These are phyloP conservation scores for Lutjanus argentimaculatus DNA, from an alignment of 2,797 vertebrate species.

Conservation along the genomic window DNA sequence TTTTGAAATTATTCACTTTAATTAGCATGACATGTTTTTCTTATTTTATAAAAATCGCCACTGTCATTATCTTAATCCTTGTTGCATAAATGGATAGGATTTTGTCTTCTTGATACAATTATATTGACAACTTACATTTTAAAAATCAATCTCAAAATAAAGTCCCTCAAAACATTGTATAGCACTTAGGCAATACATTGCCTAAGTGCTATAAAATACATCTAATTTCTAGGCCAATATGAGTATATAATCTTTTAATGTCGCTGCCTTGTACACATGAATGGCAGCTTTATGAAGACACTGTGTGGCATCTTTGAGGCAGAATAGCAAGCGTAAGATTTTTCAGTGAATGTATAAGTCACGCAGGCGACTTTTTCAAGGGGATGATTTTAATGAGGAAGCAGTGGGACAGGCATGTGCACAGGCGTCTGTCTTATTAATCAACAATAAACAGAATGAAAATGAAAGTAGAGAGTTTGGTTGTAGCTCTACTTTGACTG, in stretches of 20 bases:
- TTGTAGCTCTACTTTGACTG: neutral
- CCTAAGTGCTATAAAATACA: too few species aligned
- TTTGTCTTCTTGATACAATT: neutral
- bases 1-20: neutral
- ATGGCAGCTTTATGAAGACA: neutral
- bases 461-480: neutral
- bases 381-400: conserved; percentile 7
- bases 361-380: neutral
- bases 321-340: too few species aligned
- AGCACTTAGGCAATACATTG: too few species aligned
- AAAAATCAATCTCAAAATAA: neutral
- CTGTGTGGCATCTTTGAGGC: neutral
- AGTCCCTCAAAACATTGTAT: neutral
- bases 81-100: neutral
- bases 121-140: neutral
- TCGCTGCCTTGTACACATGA: neutral
- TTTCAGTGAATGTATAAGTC: neutral
- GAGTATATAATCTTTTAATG: neutral
- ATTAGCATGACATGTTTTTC: neutral
- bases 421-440: neutral
- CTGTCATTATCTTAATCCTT: neutral
- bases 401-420: neutral
- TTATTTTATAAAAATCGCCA: neutral
- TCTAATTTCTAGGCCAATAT: neutral
- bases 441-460: neutral